Base-by-base conservation (phyloP, 2,888 invertebrate genomes). In the Peribatodes rhomboidaria region DNA sequence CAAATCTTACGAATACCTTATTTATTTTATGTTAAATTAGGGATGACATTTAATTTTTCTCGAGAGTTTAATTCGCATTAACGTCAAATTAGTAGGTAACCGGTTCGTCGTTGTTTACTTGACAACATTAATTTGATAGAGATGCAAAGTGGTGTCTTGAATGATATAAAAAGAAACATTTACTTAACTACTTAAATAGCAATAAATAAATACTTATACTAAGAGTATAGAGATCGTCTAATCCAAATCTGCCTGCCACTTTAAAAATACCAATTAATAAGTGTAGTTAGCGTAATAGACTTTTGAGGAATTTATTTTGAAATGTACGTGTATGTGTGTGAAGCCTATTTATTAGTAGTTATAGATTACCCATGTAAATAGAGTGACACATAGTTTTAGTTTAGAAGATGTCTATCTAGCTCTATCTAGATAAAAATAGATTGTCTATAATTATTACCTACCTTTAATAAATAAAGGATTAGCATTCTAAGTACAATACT, bases 401-500 rank as follows among this genome's bases (percentile, higher is more conserved):
- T 13, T 7, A 16, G 11, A 49, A n/a, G 33, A 49, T 33, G 2
- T 49, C 11, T 16, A 33, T 16, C 4, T 11, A 49, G n/a, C 20
- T 16, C 4, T 11, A 49, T n/a, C 20, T 37, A 50, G 4, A 20
- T 50, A 13, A 37, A 18, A 14, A 49, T 31, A 16, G 31, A 13
- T 49, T 10, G 16, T 16, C 9, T 44, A 11, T 14, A 18, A 9
- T 8, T 13, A 14, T 35, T 14, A 16, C 54, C 33, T 35, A 55
- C 33, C 22, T 46, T 55, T 44, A 67, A 67, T 61, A 59, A 64
- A 65, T 69, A 65, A 65, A 60, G 50, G 46, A 59, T 68, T 56
- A 67, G 9, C 42, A 65, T 62, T 67, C 67, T 72, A 72, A 72
- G 70, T 70, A 72, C 72, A 69, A 62, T 65, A 69, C 65, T 67